Percentiles rank a stretch among this genome's conserved stretches.
These are phyloP conservation scores for Meandrina meandrites DNA, from an alignment of 92 coral and sea anemone species.

Conservation along the genomic window DNA sequence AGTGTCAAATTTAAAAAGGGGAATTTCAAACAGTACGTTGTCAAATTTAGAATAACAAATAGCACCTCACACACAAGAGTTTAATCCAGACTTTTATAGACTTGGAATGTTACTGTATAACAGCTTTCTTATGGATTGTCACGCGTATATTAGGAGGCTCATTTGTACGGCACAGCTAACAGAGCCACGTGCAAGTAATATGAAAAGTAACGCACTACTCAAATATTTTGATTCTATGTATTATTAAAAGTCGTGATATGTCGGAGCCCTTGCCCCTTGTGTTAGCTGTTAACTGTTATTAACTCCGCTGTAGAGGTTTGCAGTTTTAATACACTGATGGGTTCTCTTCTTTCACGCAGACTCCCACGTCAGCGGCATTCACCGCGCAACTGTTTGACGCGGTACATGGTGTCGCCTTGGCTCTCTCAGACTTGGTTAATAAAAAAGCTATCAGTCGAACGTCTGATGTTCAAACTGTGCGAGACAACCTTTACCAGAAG, in stretches of 20 bases:
- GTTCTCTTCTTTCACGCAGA: not conserved
- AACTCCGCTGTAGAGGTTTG: not conserved
- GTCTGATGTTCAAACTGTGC: slow-evolving; percentile 76
- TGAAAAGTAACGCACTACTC: no score
- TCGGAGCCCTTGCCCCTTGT: no score
- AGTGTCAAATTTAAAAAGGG: no score
- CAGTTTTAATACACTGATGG: not conserved
- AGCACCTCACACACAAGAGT: no score
- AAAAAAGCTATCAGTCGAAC: slow-evolving; percentile 90
- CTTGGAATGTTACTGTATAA: not conserved
- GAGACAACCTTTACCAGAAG: slow-evolving; percentile 85
- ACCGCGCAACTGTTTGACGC: slow-evolving; percentile 96
- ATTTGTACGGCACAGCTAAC: not conserved
- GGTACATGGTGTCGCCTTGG: slow-evolving; percentile 94
- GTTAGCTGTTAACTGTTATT: not conserved
- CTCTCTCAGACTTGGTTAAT: slow-evolving; percentile 95
- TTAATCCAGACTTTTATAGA: no score
- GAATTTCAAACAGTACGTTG: no score
- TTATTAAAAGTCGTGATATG: no score
- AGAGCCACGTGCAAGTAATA: not conserved
- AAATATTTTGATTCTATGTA: no score
- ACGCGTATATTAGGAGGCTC: not conserved
- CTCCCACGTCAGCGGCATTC: slow-evolving; percentile 82
- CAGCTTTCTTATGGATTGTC: not conserved
- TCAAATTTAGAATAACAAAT: no score